Percentiles rank a stretch among this genome's conserved stretches.
Conservation (phyloP, 2,888 invertebrate genomes). For the Meganola albula region DNA sequence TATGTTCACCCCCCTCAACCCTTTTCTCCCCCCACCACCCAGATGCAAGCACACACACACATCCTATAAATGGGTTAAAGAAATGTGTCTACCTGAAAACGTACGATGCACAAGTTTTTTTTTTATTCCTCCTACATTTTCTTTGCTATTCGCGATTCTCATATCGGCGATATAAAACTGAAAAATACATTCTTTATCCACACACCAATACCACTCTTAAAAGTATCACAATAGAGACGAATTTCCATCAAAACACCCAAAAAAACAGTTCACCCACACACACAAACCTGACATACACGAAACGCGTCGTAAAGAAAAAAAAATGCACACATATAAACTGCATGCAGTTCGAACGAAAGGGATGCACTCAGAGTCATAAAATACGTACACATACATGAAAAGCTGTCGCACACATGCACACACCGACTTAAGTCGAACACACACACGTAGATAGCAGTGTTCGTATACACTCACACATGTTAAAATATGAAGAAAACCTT, state of each 20-base stretch:
- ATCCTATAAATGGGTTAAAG: constrained; percentile 76
- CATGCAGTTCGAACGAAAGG: constrained; percentile 76
- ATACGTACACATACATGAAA: constrained; percentile 52
- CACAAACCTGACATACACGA: constrained; percentile 56
- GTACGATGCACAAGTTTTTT: constrained; percentile 74
- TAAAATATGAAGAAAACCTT: constrained; percentile 61
- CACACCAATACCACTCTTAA: constrained; percentile 25
- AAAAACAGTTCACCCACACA: constrained; percentile 68
- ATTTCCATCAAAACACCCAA: constrained; percentile 30
- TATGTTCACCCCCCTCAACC: constrained; percentile 61
- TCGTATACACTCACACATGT: constrained; percentile 50
- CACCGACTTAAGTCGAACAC: constrained; percentile 44
- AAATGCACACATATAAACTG: constrained; percentile 75
- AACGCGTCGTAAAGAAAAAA: constrained; percentile 69
- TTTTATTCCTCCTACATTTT: constrained; percentile 74
- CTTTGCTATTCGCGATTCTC: constrained; percentile 77
- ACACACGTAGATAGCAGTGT: constrained; percentile 43
- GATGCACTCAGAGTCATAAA: constrained; percentile 78
- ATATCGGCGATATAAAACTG: constrained; percentile 78
- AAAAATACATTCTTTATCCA: constrained; percentile 65
- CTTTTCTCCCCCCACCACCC: constrained; percentile 44
- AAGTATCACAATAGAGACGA: too few relatives aligned
- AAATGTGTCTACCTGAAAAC: constrained; percentile 78
- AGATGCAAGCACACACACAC: constrained; percentile 55
- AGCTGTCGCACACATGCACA: constrained; percentile 34